phyloP scores from a whole-genome alignment of 2,888 invertebrate genomes.

The Morpho helenor region DNA sequence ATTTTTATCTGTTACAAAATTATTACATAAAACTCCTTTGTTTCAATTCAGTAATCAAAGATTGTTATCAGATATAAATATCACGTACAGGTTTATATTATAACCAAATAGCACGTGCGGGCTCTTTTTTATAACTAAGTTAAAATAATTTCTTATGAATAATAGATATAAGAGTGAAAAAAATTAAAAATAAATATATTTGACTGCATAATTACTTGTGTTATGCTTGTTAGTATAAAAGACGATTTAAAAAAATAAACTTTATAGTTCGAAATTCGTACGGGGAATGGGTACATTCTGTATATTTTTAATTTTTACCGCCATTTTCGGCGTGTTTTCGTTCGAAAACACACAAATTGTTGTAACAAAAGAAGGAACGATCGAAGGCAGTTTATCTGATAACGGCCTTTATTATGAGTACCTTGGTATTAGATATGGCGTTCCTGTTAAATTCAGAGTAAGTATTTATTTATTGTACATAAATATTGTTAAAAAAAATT shows the following conservation, averaged over 20 bases:
- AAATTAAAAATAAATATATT: background rate
- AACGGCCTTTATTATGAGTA: constrained; percentile 60
- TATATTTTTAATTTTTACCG: constrained; percentile 34
- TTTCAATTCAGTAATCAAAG: constrained; percentile 11
- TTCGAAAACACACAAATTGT: constrained; percentile 47
- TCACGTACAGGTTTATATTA: constrained; percentile 11
- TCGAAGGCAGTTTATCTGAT: constrained; percentile 53
- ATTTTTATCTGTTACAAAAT: constrained; percentile 10
- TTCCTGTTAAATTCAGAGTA: constrained; percentile 56
- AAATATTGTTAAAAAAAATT: too few relatives aligned
- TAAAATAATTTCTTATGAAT: constrained; percentile 1
- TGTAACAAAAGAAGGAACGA: constrained; percentile 54
- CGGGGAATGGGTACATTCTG: constrained; percentile 22
- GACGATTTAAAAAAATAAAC: background rate
- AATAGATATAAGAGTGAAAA: constrained; percentile 5
- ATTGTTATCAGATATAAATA: constrained; percentile 14
- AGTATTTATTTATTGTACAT: constrained; percentile 29
- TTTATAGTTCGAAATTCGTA: constrained; percentile 11
- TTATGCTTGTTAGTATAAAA: constrained; percentile 17
- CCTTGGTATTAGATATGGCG: constrained; percentile 58
- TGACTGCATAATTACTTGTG: constrained; percentile 1
- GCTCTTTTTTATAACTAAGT: background rate
- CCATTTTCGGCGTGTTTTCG: constrained; percentile 34
- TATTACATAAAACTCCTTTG: constrained; percentile 13
- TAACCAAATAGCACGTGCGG: constrained; percentile 17